Conservation (phyloP, 2,113 vertebrate species). For the Siphamia tubifer region DNA sequence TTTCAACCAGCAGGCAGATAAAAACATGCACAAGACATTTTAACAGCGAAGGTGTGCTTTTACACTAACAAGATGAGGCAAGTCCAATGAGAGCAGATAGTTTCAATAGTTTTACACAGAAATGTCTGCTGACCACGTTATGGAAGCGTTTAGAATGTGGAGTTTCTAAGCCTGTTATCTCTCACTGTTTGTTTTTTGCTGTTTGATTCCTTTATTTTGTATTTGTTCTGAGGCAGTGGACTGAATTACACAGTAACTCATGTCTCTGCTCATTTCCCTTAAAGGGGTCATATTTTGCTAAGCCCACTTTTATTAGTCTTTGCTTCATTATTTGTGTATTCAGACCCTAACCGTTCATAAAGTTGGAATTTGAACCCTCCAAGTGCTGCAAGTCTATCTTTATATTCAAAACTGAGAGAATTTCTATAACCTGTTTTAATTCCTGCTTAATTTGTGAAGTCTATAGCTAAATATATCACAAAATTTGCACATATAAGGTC, state of each 20-base stretch:
- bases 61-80: conserved; percentile 53
- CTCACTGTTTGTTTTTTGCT: not conserved
- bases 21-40: conserved; percentile 33
- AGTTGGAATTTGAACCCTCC: too few species aligned
- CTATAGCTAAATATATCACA: too few species aligned
- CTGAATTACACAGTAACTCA: not conserved
- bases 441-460: too few species aligned
- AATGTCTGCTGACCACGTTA: conserved; percentile 3
- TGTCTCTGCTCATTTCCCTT: not conserved
- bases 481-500: too few species aligned
- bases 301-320: too few species aligned
- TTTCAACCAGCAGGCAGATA: conserved; percentile 35
- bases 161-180: not conserved
- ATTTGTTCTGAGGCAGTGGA: not conserved
- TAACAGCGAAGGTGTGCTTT: conserved; percentile 37
- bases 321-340: too few species aligned
- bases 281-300: too few species aligned
- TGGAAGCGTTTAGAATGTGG: not conserved
- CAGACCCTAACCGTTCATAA: too few species aligned
- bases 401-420: too few species aligned
- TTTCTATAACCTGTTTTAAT: too few species aligned
- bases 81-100: conserved; percentile 29
- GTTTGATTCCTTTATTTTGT: conserved; percentile 2
- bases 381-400: too few species aligned
- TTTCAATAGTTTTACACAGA: conserved; percentile 23